Evolutionary conservation across 2,797 vertebrate species (phyloP), one percentile per base, ranked within the genome.

Genomic region (Lycodopsis pacificus): DNA sequence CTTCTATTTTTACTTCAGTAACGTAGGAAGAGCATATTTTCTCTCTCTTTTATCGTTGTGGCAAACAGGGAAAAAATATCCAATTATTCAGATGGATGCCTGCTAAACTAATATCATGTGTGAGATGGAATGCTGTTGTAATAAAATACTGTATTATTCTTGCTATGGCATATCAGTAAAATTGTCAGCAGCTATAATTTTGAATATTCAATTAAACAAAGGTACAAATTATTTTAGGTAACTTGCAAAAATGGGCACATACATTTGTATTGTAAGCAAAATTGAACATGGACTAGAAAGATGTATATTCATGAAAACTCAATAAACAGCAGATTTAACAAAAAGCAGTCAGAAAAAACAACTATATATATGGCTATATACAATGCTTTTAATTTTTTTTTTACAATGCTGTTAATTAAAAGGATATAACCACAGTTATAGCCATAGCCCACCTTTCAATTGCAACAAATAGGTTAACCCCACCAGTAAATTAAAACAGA

Each of bases 91-190:
- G 49, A 75, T 44, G 34, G 48, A 80, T 67, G 66, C 34, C 63
- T 66, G 73, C 54, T 76, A 84, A 89, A 70, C 54, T 70, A 74
- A 85, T 75, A 64, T 53, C 13, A 68, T 81, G 78, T 83, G 82
- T 75, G 62, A 70, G 73, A 79, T 62, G 72, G 66, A 83, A 89
- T 70, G 74, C 71, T 85, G 77, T 72, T 65, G 25, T 25, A 87
- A 87, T 84, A 71, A 75, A 86, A 80, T 58, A 58, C 61, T 92
- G 38, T 79, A 81, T 91, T 89, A 87, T 92, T 92, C 59, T 85
- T 90, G 80, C 63, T 15, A 68, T 20, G 22, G 72, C 73, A 61
- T 54, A 82, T 75, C 64, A 81, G 71, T 54, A 77, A 79, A 66
- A 78, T 79, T 65, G 79, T 62, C 59, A 75, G 32, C 54, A 71